Conservation (phyloP, 2,113 vertebrate species). For the Bagarius yarrelli region DNA sequence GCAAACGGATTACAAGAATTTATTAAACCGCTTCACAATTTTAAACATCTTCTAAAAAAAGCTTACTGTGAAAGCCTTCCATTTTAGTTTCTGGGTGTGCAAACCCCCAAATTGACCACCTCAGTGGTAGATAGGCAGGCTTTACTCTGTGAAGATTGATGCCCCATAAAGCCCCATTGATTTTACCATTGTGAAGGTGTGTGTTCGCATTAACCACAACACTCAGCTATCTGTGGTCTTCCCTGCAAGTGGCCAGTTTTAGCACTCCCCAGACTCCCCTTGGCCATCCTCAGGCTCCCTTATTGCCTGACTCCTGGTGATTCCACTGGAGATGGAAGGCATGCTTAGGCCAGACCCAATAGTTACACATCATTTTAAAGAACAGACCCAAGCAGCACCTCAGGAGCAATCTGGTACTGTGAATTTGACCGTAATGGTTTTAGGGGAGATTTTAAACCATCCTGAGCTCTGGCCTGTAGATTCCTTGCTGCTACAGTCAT, state of each 20-base stretch:
- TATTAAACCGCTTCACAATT: neutral
- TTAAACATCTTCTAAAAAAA: slow-evolving; percentile 38
- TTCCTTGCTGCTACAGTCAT: slow-evolving; percentile 9
- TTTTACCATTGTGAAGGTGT: slow-evolving; percentile 76
- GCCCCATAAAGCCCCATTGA: slow-evolving; percentile 75
- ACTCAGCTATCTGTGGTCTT: slow-evolving; percentile 75
- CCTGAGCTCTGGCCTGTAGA: slow-evolving; percentile 34
- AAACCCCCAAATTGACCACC: slow-evolving; percentile 36
- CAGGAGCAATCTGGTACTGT: slow-evolving; percentile 68
- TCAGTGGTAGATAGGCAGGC: slow-evolving; percentile 61
- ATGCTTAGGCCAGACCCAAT: slow-evolving; percentile 61
- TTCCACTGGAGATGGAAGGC: slow-evolving; percentile 63
- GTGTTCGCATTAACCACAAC: slow-evolving; percentile 78
- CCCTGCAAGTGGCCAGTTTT: slow-evolving; percentile 65
- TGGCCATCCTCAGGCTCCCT: slow-evolving; percentile 65
- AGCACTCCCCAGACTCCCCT: slow-evolving; percentile 66
- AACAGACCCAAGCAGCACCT: slow-evolving; percentile 66
- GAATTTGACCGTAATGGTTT: slow-evolving; percentile 60
- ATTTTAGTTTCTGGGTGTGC: slow-evolving; percentile 58
- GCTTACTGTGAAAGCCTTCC: slow-evolving; percentile 45
- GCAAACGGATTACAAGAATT: slow-evolving; percentile 37
- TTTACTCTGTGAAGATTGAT: slow-evolving; percentile 74
- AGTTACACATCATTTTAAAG: slow-evolving; percentile 76
- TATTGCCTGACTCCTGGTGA: slow-evolving; percentile 58
- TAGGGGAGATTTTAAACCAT: slow-evolving; percentile 39